These are phyloP conservation scores for Tetramorium bicarinatum DNA, from an alignment of 2,888 invertebrate species.

Conservation along the genomic window DNA sequence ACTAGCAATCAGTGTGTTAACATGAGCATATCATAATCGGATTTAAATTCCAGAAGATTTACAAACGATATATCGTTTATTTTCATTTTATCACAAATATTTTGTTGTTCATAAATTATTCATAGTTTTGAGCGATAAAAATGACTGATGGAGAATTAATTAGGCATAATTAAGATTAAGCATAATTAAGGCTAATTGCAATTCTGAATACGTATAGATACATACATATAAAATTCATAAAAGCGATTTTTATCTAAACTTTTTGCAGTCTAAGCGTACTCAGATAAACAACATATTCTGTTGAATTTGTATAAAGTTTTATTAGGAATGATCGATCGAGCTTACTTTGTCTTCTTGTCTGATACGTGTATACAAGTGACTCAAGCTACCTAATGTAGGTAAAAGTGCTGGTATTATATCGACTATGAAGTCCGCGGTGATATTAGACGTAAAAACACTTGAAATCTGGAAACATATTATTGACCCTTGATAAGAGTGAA, in stretches of 20 bases:
- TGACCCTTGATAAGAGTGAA: background rate
- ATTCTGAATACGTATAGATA: background rate
- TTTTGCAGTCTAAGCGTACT: background rate
- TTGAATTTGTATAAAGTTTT: background rate
- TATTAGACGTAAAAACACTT: background rate
- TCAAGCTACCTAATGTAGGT: background rate
- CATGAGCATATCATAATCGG: background rate
- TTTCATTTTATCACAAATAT: conserved; percentile 1
- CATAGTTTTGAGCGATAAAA: background rate
- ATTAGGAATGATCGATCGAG: background rate
- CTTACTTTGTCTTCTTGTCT: conserved; percentile 12
- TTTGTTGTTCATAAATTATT: background rate
- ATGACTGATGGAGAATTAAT: background rate
- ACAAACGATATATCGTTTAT: background rate
- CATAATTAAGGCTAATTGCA: background rate
- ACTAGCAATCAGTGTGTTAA: background rate
- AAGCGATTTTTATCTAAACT: background rate
- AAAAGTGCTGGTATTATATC: background rate
- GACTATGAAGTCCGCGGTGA: background rate
- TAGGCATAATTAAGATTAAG: background rate
- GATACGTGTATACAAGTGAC: background rate
- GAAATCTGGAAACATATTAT: conserved; percentile 6
- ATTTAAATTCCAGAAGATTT: background rate
- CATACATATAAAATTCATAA: background rate
- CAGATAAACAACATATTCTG: background rate